These are phyloP conservation scores for Helicorthomorpha holstii DNA, from an alignment of 1,140 invertebrate genomes.

Conservation along the genomic window DNA sequence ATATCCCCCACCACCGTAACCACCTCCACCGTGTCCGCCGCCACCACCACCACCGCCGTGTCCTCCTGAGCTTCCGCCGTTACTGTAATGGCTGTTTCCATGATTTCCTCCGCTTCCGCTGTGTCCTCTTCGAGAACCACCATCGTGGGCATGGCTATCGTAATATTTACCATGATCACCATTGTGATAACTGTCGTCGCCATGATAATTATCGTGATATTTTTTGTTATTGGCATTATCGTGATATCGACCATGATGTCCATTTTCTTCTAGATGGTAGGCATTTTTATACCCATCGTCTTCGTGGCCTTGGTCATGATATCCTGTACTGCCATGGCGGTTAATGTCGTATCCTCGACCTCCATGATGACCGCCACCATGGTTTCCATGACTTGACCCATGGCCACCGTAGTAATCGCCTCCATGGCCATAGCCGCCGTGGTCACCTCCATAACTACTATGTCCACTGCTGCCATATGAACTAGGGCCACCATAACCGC, in stretches of 20 bases:
- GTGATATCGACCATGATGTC: not conserved
- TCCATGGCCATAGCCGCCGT: not conserved
- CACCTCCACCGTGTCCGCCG: not conserved
- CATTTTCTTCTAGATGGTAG: not conserved
- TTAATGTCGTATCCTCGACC: not conserved
- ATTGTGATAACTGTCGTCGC: not conserved
- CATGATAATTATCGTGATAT: not conserved
- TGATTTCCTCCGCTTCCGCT: not conserved
- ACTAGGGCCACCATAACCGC: not conserved
- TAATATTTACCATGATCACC: not conserved
- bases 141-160: not conserved
- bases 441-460: not conserved
- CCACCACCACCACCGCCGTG: not conserved
- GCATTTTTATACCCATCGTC: not conserved
- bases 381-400: not conserved
- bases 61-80: too few relatives aligned
- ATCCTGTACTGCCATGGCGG: not conserved
- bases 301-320: not conserved
- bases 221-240: not conserved
- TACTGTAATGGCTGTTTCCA: not conserved
- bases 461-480: not conserved
- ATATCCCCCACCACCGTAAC: not conserved
- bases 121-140: not conserved
- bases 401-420: slow-evolving; percentile 1
- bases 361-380: not conserved